Evolutionary conservation across 2,797 vertebrate species (phyloP), one percentile per base, ranked within the genome.

Genomic region (Poecilia gillii): DNA sequence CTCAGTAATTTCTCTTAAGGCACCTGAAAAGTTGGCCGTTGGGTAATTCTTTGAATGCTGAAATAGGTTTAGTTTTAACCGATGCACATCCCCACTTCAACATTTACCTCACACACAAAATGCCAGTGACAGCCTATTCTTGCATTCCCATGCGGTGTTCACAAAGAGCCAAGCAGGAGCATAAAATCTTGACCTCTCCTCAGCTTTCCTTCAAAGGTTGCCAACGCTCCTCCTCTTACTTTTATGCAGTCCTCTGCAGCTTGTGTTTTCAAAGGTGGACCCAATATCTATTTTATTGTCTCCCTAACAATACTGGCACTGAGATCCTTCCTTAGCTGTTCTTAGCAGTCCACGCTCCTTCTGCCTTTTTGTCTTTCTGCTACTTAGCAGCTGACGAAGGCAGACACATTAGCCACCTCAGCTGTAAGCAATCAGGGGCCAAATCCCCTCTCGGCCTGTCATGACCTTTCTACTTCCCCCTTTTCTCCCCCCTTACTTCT

Each of bases 241-340:
- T 95, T 96, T 95, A 94, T 96, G 93, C 89, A 86, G 89, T 82
- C 89, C 84, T 87, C 73, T 91, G 93, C 90, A 87, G 83, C 92
- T 94, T 93, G 88, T 87, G 77, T 91, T 91, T 78, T 92, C 71
- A 83, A 85, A 79, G 77, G 55, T 85, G 80, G 88, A 78, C 78
- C 83, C 83, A 84, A 1, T 64, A 41, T 83, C 55, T 46, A 62
- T 85, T 91, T 89, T 79, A 5, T 89, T 89, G 88, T 84, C 75
- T 78, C 75, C 84, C 83, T 78, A 87, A 78, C 25, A 51, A 51
- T 72, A 47, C 73, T 82, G 62, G 72, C 74, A 62, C 53, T 4
- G 76, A 78, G 74, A 85, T 86, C 87, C 82, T 81, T 80, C 62
- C 87, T 86, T 90, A 91, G 90, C 91, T 93, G 92, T 87, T 94